Conservation (phyloP, 2,797 vertebrate species). For the Sebastes iracundus region DNA sequence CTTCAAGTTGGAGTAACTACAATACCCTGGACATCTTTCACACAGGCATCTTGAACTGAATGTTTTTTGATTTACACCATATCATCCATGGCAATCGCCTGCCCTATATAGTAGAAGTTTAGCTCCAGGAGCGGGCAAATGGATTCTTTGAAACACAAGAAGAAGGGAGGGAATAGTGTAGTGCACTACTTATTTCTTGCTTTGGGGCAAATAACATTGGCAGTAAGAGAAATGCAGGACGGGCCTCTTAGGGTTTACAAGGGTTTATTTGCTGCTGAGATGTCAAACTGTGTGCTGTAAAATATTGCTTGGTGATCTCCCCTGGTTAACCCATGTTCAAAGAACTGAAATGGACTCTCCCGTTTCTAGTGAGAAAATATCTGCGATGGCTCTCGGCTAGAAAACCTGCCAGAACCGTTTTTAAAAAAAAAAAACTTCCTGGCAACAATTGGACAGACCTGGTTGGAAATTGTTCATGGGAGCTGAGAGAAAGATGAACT, state of each 20-base stretch:
- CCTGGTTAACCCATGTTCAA: constrained; percentile 67
- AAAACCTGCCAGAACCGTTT: constrained; percentile 29
- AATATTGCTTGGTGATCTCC: constrained; percentile 61
- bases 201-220: constrained; percentile 58
- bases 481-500: background rate
- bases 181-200: constrained; percentile 33
- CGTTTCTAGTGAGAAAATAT: constrained; percentile 34
- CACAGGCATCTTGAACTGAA: constrained; percentile 16
- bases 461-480: background rate
- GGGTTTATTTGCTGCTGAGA: constrained; percentile 58
- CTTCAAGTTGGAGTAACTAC: background rate
- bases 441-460: background rate
- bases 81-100: background rate
- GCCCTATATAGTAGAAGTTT: constrained; percentile 6
- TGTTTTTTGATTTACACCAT: constrained; percentile 31
- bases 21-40: constrained; percentile 4
- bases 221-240: constrained; percentile 49
- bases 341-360: constrained; percentile 53
- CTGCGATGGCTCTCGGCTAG: constrained; percentile 29
- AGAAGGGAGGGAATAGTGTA: constrained; percentile 11
- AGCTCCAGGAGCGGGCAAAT: constrained; percentile 32
- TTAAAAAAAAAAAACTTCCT: background rate
- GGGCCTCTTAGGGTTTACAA: constrained; percentile 39
- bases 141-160: constrained; percentile 47
- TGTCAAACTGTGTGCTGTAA: constrained; percentile 63